Percentiles rank a stretch among this genome's conserved stretches.
Conservation (phyloP, 2,797 vertebrate species). For the Poecilia picta region DNA sequence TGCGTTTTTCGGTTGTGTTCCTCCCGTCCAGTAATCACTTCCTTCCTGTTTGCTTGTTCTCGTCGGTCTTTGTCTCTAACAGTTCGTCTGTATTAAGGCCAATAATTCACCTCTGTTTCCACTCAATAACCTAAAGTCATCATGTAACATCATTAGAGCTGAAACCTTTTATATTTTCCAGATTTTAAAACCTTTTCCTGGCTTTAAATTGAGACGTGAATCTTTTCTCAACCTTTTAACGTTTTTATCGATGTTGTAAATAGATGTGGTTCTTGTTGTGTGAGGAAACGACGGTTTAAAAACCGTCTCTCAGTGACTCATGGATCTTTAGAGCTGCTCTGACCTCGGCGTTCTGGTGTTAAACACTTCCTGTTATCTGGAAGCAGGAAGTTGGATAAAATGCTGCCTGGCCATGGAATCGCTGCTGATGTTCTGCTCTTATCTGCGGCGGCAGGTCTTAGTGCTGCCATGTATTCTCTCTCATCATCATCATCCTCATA, state of each 20-base stretch:
- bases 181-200: background rate
- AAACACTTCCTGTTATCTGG: conserved; percentile 33
- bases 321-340: conserved; percentile 5
- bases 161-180: too few species aligned
- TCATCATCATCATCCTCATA: conserved; percentile 77
- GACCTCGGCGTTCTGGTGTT: background rate
- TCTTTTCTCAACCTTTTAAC: background rate
- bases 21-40: background rate
- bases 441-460: conserved; percentile 65
- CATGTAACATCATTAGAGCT: too few species aligned
- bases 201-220: background rate
- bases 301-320: background rate
- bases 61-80: background rate
- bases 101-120: too few species aligned
- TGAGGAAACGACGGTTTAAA: background rate
- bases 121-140: too few species aligned
- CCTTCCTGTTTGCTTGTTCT: background rate
- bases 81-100: background rate
- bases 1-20: background rate
- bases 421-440: conserved; percentile 56
- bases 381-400: background rate
- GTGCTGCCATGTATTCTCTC: conserved; percentile 45
- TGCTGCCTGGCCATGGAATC: conserved; percentile 15
- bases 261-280: background rate
- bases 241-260: background rate